These are phyloP conservation scores for Oasisia sp. DNA, from an alignment of 2,888 invertebrate genomes.

Conservation along the genomic window DNA sequence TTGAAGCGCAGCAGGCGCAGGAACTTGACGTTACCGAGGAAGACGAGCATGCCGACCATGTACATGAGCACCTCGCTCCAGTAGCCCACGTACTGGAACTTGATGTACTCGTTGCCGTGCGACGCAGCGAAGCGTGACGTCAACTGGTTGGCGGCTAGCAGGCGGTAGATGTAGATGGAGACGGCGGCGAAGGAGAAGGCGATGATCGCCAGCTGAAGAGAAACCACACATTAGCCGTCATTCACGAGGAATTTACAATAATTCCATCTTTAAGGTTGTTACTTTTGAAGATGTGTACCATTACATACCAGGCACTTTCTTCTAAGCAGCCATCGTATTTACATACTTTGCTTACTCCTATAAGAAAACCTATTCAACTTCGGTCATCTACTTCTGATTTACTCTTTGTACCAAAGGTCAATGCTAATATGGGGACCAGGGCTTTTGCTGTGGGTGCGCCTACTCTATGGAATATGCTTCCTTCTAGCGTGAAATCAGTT, in stretches of 20 bases:
- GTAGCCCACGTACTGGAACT: slow-evolving; percentile 65
- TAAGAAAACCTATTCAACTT: too few species aligned
- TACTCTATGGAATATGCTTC: too few species aligned
- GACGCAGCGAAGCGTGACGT: slow-evolving; percentile 65
- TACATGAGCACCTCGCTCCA: slow-evolving; percentile 68
- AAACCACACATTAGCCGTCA: neutral
- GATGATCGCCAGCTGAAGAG: slow-evolving; percentile 50
- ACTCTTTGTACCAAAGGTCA: too few species aligned
- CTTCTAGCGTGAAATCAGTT: too few species aligned
- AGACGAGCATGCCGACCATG: slow-evolving; percentile 67
- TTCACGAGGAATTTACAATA: neutral
- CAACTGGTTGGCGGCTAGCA: slow-evolving; percentile 58
- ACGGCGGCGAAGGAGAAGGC: slow-evolving; percentile 57
- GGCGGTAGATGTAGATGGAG: slow-evolving; percentile 61
- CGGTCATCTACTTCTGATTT: too few species aligned
- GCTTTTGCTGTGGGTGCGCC: too few species aligned
- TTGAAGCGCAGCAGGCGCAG: slow-evolving; percentile 68
- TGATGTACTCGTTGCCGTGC: slow-evolving; percentile 62
- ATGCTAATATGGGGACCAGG: too few species aligned
- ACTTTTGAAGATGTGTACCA: too few species aligned
- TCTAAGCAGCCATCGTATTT: too few species aligned
- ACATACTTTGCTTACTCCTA: too few species aligned
- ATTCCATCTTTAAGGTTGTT: neutral
- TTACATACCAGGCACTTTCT: too few species aligned
- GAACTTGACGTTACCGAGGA: slow-evolving; percentile 68